Evolutionary conservation across 2,113 vertebrate species (phyloP), one percentile per base, ranked within the genome.

Genomic region (Prochilodus magdalenae): DNA sequence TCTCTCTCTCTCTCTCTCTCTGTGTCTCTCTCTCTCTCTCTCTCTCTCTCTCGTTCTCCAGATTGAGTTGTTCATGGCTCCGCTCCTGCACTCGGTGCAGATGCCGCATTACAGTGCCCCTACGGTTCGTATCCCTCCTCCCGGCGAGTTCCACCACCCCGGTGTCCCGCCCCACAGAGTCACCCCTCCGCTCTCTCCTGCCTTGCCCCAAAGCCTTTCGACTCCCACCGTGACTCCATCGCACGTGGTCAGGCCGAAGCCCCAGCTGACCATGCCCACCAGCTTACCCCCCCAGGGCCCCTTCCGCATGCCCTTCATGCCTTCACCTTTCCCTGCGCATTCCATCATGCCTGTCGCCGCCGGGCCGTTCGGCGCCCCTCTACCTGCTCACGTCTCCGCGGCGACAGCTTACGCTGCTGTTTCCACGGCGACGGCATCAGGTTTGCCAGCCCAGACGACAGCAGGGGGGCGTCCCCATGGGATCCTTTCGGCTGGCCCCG

Each of bases 341-440:
- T 49, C 27, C 29, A 26, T 53, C 1, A 36, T 30, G 29, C 33
- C 11, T 0, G 4, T 36, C 22, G 33, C 33, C 22, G 20, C 66
- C 4, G 14, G 66, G 14, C 13, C 33, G 22, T 70, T 24, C 30
- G 91, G 93, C 33, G 90, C 92, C 0, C 89, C 94, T 10, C 89
- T 93, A 91, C 90, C 94, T 90, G 92, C 93, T 62, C 91, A 93
- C 79, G 93, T 93, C 0, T 18, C 71, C 24, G 11, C 30, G 13
- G 20, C 53, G 36, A 15, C 47, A 36, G 27, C 62, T 24, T 49
- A 26, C 4, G 60, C 29, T 15, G n/a, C 40, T 16, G 22, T 20
- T 60, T 57, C 70, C 36, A 24, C 2, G 13, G 22, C 22, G 7
- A 13, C 22, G 15, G 2, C 33, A 16, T 36, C 18, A 20, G 26